Evolutionary conservation across 2,797 vertebrate genomes (phyloP).

Genomic region (Neomorphus geoffroyi): DNA sequence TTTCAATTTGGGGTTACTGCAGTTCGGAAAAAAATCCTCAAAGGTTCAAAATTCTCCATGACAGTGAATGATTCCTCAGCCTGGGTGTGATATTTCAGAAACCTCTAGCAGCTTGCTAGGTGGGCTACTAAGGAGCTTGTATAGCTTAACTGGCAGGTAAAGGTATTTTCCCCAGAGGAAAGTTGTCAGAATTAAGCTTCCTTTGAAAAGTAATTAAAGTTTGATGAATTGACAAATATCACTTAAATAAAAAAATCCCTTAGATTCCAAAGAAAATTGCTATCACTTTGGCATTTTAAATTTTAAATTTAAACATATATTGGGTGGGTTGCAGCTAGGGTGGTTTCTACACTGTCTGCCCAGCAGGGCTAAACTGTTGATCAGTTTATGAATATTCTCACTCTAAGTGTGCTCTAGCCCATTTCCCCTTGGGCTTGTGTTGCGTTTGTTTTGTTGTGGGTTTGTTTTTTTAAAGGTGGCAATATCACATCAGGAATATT

Average conservation of each 20-base stretch:
- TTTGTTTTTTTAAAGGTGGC: neutral
- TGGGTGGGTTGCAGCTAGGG: neutral
- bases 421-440: neutral
- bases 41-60: neutral
- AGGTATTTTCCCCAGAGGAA: slow-evolving; percentile 56
- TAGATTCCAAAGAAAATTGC: neutral
- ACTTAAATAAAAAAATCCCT: neutral
- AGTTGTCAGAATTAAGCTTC: neutral
- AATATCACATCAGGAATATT: neutral
- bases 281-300: neutral
- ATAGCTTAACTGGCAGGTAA: neutral
- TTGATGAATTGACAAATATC: slow-evolving; percentile 18
- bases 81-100: neutral
- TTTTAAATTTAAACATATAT: neutral
- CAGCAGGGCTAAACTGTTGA: neutral
- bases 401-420: neutral
- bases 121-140: neutral
- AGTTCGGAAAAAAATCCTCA: neutral
- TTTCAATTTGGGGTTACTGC: neutral
- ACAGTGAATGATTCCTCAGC: neutral
- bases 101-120: slow-evolving; percentile 26
- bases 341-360: neutral
- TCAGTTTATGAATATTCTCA: neutral
- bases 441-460: neutral
- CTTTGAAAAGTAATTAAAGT: neutral